Conservation (phyloP, 2,797 vertebrate species). For the Huso huso region DNA sequence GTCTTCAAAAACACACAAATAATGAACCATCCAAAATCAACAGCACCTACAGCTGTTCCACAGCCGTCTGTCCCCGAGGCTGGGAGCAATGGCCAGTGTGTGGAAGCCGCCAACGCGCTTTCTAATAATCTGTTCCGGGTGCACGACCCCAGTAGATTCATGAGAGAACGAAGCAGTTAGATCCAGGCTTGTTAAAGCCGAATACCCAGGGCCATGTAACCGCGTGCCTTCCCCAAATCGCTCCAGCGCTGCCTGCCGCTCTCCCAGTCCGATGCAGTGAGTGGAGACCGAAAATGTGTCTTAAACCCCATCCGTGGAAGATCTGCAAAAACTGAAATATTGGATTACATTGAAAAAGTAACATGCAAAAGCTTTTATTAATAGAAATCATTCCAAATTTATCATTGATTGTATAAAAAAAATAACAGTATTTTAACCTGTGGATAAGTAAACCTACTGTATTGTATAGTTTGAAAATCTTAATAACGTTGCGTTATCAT, state of each 20-base stretch:
- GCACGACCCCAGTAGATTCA: too few species aligned
- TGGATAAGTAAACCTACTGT: conserved; percentile 48
- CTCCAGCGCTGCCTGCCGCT: neutral
- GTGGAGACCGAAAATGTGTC: neutral
- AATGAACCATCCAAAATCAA: too few species aligned
- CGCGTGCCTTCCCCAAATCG: neutral
- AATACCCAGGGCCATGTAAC: too few species aligned
- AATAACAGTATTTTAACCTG: conserved; percentile 37
- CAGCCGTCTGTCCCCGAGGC: too few species aligned
- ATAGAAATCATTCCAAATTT: conserved; percentile 16
- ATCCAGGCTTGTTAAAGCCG: too few species aligned
- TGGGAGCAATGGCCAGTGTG: too few species aligned
- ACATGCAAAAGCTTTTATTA: conserved; percentile 6
- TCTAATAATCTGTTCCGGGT: too few species aligned
- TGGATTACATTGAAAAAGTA: conserved; percentile 1
- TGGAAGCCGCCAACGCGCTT: too few species aligned
- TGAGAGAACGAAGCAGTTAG: too few species aligned
- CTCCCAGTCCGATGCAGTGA: conserved; percentile 3
- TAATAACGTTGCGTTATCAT: conserved; percentile 8
- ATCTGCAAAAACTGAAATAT: neutral
- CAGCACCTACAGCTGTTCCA: too few species aligned
- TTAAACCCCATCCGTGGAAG: neutral
- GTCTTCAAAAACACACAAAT: too few species aligned
- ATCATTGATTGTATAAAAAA: conserved; percentile 16
- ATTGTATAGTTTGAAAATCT: conserved; percentile 21